phyloP scores from a whole-genome alignment of 2,888 invertebrate genomes.

The Athrips mouffetella region DNA sequence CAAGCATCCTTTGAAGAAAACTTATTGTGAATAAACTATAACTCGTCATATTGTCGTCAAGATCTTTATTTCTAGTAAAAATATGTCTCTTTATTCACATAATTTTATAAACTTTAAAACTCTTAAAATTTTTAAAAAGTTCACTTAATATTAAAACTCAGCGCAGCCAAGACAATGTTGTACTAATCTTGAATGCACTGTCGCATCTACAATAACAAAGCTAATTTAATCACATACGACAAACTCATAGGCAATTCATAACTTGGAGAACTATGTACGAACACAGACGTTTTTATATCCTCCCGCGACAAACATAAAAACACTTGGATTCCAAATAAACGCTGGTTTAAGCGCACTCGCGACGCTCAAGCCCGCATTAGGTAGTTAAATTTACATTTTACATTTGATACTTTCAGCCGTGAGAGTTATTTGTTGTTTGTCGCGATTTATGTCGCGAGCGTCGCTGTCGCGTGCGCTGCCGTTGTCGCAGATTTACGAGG shows the following conservation, averaged over 20 bases:
- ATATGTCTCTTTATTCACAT: no score
- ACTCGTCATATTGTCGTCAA: no score
- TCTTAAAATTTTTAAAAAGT: no score
- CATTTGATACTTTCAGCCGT: slow-evolving; percentile 74
- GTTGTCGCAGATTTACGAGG: slow-evolving; percentile 68
- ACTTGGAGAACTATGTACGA: slow-evolving; percentile 45
- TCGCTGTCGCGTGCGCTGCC: slow-evolving; percentile 53
- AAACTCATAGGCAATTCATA: slow-evolving; percentile 70
- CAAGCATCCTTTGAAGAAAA: no score
- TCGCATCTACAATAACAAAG: slow-evolving; percentile 29
- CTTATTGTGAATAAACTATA: no score
- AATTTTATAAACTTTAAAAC: no score
- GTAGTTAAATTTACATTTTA: slow-evolving; percentile 76
- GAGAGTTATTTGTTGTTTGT: slow-evolving; percentile 63
- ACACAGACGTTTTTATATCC: slow-evolving; percentile 75
- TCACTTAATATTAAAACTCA: no score
- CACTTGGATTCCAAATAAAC: slow-evolving; percentile 70
- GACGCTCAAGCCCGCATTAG: slow-evolving; percentile 66
- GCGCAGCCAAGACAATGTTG: no score
- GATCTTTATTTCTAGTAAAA: no score
- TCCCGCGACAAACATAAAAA: slow-evolving; percentile 67
- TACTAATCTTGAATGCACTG: no score
- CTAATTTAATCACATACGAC: slow-evolving; percentile 37
- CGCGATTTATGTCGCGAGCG: slow-evolving; percentile 59
- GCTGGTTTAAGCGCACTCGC: slow-evolving; percentile 63